Percentiles rank a stretch among this genome's conserved stretches.
Evolutionary conservation across 2,113 vertebrate genomes (phyloP).

Genomic region (Myocastor coypus): DNA sequence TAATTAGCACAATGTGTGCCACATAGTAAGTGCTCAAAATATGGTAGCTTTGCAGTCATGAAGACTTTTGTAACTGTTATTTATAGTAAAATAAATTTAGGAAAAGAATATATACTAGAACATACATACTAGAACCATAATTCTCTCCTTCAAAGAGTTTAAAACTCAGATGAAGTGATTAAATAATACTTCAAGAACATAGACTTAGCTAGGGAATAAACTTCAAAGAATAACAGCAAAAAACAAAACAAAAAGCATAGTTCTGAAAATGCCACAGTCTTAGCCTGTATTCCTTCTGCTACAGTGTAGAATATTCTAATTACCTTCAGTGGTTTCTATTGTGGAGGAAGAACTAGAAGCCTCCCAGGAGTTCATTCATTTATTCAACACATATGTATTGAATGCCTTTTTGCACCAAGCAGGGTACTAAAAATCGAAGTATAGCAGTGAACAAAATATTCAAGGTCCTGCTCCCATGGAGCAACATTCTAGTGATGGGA

Average conservation of each 20-base stretch:
- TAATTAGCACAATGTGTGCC: background rate
- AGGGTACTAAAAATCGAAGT: background rate
- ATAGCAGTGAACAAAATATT: background rate
- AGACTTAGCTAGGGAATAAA: background rate
- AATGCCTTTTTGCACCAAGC: background rate
- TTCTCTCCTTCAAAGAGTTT: background rate
- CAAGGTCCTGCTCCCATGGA: background rate
- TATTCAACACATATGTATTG: background rate
- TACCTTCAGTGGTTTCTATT: background rate
- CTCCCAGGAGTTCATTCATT: background rate
- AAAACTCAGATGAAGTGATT: background rate
- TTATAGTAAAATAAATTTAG: background rate
- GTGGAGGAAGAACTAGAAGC: background rate
- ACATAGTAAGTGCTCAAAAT: background rate
- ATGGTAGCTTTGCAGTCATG: background rate
- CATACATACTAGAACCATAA: background rate
- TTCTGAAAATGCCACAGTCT: background rate
- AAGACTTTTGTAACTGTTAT: background rate
- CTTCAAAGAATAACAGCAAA: background rate
- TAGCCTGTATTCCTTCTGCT: background rate
- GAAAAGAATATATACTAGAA: background rate
- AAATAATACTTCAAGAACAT: constrained; percentile 9
- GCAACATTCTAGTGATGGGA: background rate
- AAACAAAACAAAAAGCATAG: background rate
- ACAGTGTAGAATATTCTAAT: background rate